Conservation (phyloP, 2,113 vertebrate genomes). For the Hiodon tergisus region DNA sequence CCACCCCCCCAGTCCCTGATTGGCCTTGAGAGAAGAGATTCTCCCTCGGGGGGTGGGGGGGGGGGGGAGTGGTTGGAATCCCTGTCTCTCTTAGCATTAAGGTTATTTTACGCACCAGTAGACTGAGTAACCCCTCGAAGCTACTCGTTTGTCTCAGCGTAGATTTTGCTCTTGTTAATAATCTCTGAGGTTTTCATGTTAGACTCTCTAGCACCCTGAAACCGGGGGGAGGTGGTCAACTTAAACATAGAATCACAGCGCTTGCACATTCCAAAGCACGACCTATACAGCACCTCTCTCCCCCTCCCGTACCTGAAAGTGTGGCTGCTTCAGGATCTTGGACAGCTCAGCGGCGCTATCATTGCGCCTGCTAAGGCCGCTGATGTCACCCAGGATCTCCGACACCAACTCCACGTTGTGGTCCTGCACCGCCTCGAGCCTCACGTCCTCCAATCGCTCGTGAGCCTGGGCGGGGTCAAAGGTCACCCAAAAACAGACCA, state of each 20-base stretch:
- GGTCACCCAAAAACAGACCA: background rate
- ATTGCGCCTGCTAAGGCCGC: slow-evolving; percentile 73
- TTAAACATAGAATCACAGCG: too few relatives aligned
- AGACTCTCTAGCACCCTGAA: too few relatives aligned
- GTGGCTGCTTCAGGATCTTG: slow-evolving; percentile 87
- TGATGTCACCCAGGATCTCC: slow-evolving; percentile 93
- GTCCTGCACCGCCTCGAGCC: slow-evolving; percentile 94
- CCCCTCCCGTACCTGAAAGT: slow-evolving; percentile 78
- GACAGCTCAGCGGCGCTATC: slow-evolving; percentile 83
- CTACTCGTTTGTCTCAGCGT: too few relatives aligned
- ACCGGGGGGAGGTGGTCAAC: too few relatives aligned
- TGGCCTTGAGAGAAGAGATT: slow-evolving; percentile 23
- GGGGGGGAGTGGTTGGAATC: background rate
- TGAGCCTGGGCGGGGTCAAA: slow-evolving; percentile 69
- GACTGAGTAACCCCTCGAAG: too few relatives aligned
- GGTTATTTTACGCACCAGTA: too few relatives aligned
- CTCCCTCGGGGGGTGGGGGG: background rate
- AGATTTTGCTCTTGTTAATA: too few relatives aligned
- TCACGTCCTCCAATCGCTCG: slow-evolving; percentile 87
- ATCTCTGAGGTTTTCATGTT: too few relatives aligned
- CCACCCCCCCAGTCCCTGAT: background rate
- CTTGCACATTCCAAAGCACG: too few relatives aligned
- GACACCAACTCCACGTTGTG: slow-evolving; percentile 93
- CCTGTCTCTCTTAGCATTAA: too few relatives aligned
- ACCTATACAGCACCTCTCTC: background rate